Evolutionary conservation across 1,140 invertebrate species (phyloP), one percentile per base, ranked within the genome.

Genomic region (Octopus sinensis): DNA sequence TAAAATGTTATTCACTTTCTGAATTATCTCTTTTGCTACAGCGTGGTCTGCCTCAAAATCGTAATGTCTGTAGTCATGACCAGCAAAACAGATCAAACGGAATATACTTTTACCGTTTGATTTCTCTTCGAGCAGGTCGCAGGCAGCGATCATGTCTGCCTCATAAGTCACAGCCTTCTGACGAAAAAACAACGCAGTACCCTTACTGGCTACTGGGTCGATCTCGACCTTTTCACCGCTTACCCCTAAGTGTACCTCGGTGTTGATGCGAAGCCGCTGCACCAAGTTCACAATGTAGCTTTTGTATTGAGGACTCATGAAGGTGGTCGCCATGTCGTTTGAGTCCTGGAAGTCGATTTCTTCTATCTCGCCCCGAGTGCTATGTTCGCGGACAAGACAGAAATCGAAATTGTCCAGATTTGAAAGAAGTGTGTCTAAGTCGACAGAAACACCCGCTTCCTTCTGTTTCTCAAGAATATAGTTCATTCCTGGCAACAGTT

Each of bases 221-320:
- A 98, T 96, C 91, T 98, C 96, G 80, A 98, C 94, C 88, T 96
- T 96, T 85, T 97, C 96, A 23, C 95, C 94, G 54, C 96, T 96
- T 81, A 98, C 94, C 79, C 95, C 95, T 71, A 97, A 91, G 86
- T 95, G 94, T 6, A 97, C 95, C 84, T 96, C 94, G 53, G 94
- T 94, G 88, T 95, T 96, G 10, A 95, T 92, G 85, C 94, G 91
- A 68, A 96, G 92, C 92, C 95, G 95, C 87, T 95, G 94, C 52
- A 96, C 92, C 83, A 96, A 93, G 84, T 93, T 92, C 4, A 97
- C 95, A 86, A 93, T 93, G 89, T 95, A 97, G 4, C 94, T 94
- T 87, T 96, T 94, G 90, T 96, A 97, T 81, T 90, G 89, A 76
- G 88, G 88, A 83, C 88, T 89, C 13, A 85, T 89, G 23, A 89